phyloP scores from a whole-genome alignment of 2,113 vertebrate genomes.

The Coracopsis vasa region DNA sequence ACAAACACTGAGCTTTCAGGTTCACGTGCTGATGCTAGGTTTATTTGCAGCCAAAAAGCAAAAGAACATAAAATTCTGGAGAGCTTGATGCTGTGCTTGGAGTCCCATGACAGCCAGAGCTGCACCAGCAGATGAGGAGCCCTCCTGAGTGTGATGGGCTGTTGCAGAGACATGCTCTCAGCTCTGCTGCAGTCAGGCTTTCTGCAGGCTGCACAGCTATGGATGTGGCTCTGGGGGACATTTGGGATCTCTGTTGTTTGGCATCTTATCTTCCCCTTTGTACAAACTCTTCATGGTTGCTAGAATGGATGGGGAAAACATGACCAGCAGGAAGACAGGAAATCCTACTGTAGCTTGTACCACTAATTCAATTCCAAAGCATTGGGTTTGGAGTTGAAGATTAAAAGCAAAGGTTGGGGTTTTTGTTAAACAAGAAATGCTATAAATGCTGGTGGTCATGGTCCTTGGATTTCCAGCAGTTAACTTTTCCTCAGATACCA shows the following conservation, averaged over 20 bases:
- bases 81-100: neutral
- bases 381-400: neutral
- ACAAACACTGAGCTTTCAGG: neutral
- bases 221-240: rapidly evolving
- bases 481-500: neutral
- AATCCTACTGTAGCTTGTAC: neutral
- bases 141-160: neutral
- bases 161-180: neutral
- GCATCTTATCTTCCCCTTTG: neutral
- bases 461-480: neutral
- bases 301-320: neutral
- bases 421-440: neutral
- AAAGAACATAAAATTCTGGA: neutral
- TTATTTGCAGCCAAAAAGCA: neutral
- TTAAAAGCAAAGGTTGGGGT: neutral
- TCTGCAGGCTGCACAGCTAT: neutral
- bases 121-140: neutral
- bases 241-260: neutral
- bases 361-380: neutral
- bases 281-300: neutral
- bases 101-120: neutral
- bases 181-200: neutral
- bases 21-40: neutral
- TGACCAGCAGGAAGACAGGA: neutral
- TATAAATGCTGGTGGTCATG: neutral